phyloP scores from a whole-genome alignment of 2,888 invertebrate genomes.

The Dugesia japonica region DNA sequence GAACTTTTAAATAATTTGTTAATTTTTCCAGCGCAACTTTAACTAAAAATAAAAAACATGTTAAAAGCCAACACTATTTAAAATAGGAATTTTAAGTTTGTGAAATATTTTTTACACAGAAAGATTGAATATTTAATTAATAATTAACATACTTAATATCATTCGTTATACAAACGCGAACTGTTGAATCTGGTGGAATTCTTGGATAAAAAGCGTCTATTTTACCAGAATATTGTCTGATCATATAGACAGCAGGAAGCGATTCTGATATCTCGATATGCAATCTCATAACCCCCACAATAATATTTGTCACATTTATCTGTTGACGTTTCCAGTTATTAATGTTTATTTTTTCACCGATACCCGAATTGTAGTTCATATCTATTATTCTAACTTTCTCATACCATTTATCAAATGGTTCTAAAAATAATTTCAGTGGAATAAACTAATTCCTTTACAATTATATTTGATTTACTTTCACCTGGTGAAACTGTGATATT shows the following conservation, averaged over 20 bases:
- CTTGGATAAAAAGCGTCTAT: conserved; percentile 3
- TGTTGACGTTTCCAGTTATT: neutral
- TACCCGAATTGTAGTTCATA: neutral
- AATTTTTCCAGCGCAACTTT: no score
- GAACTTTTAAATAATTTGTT: no score
- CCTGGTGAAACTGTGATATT: neutral
- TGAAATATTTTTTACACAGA: neutral
- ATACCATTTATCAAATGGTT: neutral
- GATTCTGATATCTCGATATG: neutral
- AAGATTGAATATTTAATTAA: neutral
- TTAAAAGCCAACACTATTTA: no score
- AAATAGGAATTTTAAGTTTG: no score
- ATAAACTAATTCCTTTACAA: neutral
- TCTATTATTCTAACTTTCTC: neutral
- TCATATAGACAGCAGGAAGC: conserved; percentile 13
- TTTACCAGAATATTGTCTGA: conserved; percentile 11
- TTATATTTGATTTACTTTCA: neutral
- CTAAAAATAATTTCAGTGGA: neutral
- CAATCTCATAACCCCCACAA: neutral
- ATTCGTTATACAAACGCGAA: neutral
- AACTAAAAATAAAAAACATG: no score
- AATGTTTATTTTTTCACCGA: neutral
- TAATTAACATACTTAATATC: neutral
- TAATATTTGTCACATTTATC: neutral
- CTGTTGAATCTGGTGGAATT: neutral